Base-by-base conservation (phyloP, 1,140 invertebrate genomes). In the Drosophila ironensis region DNA sequence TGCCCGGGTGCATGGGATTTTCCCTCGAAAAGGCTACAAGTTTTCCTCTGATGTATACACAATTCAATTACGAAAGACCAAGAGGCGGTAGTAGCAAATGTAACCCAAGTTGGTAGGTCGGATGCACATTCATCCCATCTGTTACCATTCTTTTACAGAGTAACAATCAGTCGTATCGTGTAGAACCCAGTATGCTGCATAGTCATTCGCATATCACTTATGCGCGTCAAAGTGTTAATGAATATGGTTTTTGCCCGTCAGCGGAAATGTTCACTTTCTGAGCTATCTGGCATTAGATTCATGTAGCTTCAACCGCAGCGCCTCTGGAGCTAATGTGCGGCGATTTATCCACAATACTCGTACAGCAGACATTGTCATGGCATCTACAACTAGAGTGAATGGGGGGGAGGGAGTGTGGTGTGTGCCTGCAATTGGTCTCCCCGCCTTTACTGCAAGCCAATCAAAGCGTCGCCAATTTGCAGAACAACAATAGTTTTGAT, bases 401-500 rank as follows among this genome's bases (percentile, higher is more conserved):
- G n/a, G n/a, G n/a, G n/a, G n/a, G n/a, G n/a, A n/a, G n/a, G n/a
- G n/a, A n/a, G n/a, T n/a, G 61, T 54, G 44, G 30, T 63, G 63
- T 35, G 51, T 66, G 41, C 40, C 41, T 35, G 40, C 27, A 46
- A 44, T 42, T n/a, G 47, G 24, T 56, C 33, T 33, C 0, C 33
- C 4, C 3, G 66, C 46, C 41, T 59, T 41, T n/a, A n/a, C n/a
- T n/a, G n/a, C 40, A 46, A 52, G 40, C 50, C 61, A 75, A 68
- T 74, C 60, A 71, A 53, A 24, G 53, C 14, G 9, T 27, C 22
- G 12, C 16, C 33, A 37, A 52, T 27, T 52, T 40, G 48, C 48
- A 25, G 37, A 73, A 66, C 69, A 82, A 77, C 53, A 72, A 59
- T 69, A 41, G 74, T 72, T 82, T 67, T 84, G 78, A 82, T 82